phyloP scores from a whole-genome alignment of 1,140 invertebrate genomes.

The Cydia fagiglandana region DNA sequence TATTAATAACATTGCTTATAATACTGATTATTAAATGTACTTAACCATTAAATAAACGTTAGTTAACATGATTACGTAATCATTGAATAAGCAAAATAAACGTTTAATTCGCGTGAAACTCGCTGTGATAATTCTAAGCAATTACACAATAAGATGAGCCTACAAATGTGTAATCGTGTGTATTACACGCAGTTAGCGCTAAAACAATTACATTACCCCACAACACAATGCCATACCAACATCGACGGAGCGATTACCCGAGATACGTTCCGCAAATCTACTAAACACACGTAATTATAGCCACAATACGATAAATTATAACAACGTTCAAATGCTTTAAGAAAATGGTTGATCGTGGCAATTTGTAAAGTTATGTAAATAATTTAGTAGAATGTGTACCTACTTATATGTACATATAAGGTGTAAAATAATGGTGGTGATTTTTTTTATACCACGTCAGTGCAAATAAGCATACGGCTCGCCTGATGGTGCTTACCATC shows the following conservation, averaged over 20 bases:
- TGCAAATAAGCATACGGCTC: too few relatives aligned
- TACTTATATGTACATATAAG: background rate
- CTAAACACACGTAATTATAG: background rate
- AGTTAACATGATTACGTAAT: background rate
- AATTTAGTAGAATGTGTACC: background rate
- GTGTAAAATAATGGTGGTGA: too few relatives aligned
- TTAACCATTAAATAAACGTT: background rate
- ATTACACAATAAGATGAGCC: background rate
- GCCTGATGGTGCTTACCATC: too few relatives aligned
- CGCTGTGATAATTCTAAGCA: background rate
- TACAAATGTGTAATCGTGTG: background rate
- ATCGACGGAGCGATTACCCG: background rate
- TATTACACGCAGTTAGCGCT: background rate
- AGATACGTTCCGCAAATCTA: background rate
- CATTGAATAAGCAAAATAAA: background rate
- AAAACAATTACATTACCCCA: background rate
- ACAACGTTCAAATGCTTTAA: background rate
- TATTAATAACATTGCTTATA: too few relatives aligned
- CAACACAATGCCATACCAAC: slow-evolving; percentile 10
- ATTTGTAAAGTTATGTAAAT: background rate
- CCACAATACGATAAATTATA: background rate
- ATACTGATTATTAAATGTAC: background rate
- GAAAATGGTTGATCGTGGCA: background rate
- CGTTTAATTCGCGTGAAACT: background rate
- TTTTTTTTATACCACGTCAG: too few relatives aligned